Conservation (phyloP, 2,888 invertebrate genomes). For the Polymixis lichenea region DNA sequence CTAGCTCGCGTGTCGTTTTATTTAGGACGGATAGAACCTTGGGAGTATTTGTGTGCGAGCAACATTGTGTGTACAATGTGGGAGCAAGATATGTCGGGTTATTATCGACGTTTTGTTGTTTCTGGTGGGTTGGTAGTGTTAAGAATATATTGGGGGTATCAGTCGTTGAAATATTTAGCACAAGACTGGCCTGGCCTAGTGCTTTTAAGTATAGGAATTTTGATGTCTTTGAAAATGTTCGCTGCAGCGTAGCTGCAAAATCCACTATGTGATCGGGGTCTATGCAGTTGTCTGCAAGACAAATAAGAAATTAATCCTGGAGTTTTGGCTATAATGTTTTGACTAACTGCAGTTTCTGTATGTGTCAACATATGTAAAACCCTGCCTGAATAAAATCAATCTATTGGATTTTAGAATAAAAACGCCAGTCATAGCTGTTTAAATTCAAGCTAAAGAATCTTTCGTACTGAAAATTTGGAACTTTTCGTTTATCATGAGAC, state of each 20-base stretch:
- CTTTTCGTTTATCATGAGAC: neutral
- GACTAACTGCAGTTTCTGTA: neutral
- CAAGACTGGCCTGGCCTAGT: neutral
- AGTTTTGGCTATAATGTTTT: neutral
- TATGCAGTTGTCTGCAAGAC: too few relatives aligned
- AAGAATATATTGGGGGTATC: neutral
- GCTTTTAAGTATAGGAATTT: neutral
- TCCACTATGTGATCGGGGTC: too few relatives aligned
- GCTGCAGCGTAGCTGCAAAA: too few relatives aligned
- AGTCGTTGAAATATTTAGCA: neutral
- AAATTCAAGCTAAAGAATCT: too few relatives aligned
- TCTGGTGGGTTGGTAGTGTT: conserved; percentile 3
- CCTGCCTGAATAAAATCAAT: neutral
- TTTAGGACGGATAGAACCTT: conserved; percentile 62
- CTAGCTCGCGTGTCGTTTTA: conserved; percentile 52
- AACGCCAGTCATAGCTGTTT: neutral
- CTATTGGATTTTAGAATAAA: neutral
- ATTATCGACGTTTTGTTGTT: conserved; percentile 42
- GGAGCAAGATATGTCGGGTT: conserved; percentile 33
- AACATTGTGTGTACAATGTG: conserved; percentile 55
- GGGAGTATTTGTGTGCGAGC: conserved; percentile 57
- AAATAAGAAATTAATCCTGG: too few relatives aligned
- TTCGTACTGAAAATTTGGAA: neutral
- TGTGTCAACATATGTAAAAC: neutral
- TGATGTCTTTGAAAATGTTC: neutral